Conservation (phyloP, 2,113 vertebrate species). For the Neopipo cinnamomea region DNA sequence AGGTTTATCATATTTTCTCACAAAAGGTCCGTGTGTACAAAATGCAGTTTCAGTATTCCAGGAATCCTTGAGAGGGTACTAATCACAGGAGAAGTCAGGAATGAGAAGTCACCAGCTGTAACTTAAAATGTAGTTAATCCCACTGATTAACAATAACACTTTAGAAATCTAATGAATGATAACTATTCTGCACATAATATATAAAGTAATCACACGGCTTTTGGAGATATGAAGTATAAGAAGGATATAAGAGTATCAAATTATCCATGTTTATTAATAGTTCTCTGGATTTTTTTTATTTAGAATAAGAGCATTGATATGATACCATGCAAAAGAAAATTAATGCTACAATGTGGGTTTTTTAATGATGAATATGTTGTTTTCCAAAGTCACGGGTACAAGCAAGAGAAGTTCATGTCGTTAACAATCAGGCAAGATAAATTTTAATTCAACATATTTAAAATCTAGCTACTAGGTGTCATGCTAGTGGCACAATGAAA, state of each 20-base stretch:
- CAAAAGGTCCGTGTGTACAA: not conserved
- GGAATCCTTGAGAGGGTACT: slow-evolving; percentile 24
- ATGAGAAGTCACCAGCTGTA: slow-evolving; percentile 43
- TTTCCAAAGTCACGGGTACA: not conserved
- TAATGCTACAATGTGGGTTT: not conserved
- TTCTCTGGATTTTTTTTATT: not conserved
- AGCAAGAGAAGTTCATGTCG: not conserved
- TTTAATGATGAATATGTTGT: not conserved
- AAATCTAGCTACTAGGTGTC: not conserved
- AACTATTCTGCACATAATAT: slow-evolving; percentile 30
- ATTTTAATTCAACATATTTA: not conserved
- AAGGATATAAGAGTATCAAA: slow-evolving; percentile 25
- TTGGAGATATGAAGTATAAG: not conserved
- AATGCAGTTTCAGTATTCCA: slow-evolving; percentile 18
- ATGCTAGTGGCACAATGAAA: not conserved
- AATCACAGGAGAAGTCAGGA: slow-evolving; percentile 25
- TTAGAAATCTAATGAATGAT: slow-evolving; percentile 44
- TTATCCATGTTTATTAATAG: slow-evolving; percentile 36
- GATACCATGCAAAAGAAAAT: not conserved
- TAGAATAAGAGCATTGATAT: not conserved
- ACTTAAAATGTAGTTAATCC: slow-evolving; percentile 63
- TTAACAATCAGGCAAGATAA: not conserved
- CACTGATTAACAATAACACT: slow-evolving; percentile 42
- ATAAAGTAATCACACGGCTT: slow-evolving; percentile 50
- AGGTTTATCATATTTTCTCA: not conserved